A percentile compares a stretch with the other conserved stretches of the same genome.
phyloP scores from a whole-genome alignment of 2,888 invertebrate species.

The Eumacrocentrus americanus region DNA sequence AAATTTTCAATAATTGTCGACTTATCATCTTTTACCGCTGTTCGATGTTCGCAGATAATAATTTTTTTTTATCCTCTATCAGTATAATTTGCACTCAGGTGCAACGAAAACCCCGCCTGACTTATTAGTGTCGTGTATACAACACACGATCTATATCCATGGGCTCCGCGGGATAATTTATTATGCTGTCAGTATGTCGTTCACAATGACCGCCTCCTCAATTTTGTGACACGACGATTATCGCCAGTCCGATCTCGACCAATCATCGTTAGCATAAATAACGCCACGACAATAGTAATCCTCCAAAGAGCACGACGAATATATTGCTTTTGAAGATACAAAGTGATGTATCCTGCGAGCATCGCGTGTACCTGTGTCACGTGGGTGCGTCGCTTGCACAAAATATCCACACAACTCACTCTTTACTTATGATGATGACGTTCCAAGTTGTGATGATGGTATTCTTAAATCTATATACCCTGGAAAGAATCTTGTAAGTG shows the following conservation, averaged over 20 bases:
- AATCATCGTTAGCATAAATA: constrained; percentile 59
- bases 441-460: no score
- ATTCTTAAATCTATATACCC: no score
- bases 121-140: constrained; percentile 30
- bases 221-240: constrained; percentile 58
- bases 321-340: not conserved
- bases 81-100: not conserved
- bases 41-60: not conserved
- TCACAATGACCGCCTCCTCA: constrained; percentile 58
- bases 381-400: not conserved
- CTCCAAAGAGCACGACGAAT: constrained; percentile 40
- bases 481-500: not conserved
- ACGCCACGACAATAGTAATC: constrained; percentile 56
- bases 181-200: constrained; percentile 60
- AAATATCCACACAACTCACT: no score
- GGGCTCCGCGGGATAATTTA: constrained; percentile 50
- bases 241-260: constrained; percentile 55
- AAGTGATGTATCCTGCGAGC: not conserved
- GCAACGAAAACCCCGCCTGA: not conserved
- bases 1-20: no score
- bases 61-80: not conserved
- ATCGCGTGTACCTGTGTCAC: not conserved
- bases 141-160: constrained; percentile 20
- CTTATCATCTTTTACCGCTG: no score
- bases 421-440: no score